These are phyloP conservation scores for Cygnus olor DNA, from an alignment of 2,797 vertebrate species.

Conservation along the genomic window DNA sequence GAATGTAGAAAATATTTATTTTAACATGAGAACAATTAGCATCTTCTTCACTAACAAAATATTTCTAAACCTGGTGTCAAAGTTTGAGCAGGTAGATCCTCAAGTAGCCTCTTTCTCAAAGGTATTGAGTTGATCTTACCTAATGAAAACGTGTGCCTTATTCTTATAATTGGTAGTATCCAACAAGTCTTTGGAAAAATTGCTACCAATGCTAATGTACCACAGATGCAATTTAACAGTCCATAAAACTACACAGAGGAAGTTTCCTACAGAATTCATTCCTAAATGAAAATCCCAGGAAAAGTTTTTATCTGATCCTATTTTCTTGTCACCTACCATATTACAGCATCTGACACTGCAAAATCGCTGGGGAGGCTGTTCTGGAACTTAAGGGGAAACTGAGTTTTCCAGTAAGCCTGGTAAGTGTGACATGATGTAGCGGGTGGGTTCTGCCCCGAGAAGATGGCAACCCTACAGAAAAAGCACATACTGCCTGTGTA, in stretches of 20 bases:
- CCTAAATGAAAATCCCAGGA: conserved; percentile 38
- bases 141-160: background rate
- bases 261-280: background rate
- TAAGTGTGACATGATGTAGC: background rate
- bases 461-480: background rate
- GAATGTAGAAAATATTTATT: background rate
- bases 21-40: background rate
- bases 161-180: background rate
- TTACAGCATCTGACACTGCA: background rate
- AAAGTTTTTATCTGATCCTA: background rate
- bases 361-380: background rate
- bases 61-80: background rate
- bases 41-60: background rate
- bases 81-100: background rate
- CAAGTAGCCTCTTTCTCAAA: background rate
- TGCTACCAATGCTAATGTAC: background rate
- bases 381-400: conserved; percentile 9
- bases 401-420: conserved; percentile 7
- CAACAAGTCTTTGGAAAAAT: background rate
- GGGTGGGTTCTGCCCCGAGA: background rate
- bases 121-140: background rate
- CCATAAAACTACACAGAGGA: conserved; percentile 10
- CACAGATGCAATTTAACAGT: conserved; percentile 4
- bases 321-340: conserved; percentile 1
- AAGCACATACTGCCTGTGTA: background rate